Evolutionary conservation across 1,140 invertebrate genomes (phyloP).

Genomic region (Pogonomyrmex barbatus): DNA sequence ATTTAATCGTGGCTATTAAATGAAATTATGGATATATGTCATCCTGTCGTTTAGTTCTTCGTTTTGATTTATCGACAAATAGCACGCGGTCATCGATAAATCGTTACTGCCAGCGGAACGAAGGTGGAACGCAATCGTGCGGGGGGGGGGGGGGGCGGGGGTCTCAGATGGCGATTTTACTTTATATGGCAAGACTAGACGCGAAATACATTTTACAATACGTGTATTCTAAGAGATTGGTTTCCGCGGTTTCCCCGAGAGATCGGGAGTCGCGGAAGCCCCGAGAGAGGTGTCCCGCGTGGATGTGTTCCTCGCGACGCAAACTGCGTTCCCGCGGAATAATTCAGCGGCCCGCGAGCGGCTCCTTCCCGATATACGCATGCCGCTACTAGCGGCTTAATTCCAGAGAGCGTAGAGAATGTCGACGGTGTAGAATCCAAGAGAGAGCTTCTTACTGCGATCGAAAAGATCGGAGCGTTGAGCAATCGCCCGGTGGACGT

Average conservation of each 20-base stretch:
- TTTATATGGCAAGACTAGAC: constrained; percentile 13
- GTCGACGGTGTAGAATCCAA: constrained; percentile 3
- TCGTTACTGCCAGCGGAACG: background rate
- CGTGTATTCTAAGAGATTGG: constrained; percentile 42
- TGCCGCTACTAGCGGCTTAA: constrained; percentile 63
- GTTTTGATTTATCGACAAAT: constrained; percentile 24
- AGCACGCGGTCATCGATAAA: background rate
- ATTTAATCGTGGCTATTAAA: constrained; percentile 25
- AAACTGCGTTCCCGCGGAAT: constrained; percentile 50
- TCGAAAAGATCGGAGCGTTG: constrained; percentile 60
- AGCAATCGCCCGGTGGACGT: constrained; percentile 62
- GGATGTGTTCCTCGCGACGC: constrained; percentile 42
- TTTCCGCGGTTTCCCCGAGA: constrained; percentile 39
- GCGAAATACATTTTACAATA: constrained; percentile 32
- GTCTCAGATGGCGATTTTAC: constrained; percentile 3
- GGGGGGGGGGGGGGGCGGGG: background rate
- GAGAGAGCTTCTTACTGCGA: background rate
- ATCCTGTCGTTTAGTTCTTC: background rate
- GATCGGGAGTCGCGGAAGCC: constrained; percentile 5
- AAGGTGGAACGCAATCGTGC: background rate
- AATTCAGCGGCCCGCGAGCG: constrained; percentile 62
- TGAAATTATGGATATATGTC: background rate
- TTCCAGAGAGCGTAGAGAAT: constrained; percentile 63
- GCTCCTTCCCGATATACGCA: constrained; percentile 58
- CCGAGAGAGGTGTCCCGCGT: background rate